Evolutionary conservation across 2,797 vertebrate genomes (phyloP).

Genomic region (Rhincodon typus): DNA sequence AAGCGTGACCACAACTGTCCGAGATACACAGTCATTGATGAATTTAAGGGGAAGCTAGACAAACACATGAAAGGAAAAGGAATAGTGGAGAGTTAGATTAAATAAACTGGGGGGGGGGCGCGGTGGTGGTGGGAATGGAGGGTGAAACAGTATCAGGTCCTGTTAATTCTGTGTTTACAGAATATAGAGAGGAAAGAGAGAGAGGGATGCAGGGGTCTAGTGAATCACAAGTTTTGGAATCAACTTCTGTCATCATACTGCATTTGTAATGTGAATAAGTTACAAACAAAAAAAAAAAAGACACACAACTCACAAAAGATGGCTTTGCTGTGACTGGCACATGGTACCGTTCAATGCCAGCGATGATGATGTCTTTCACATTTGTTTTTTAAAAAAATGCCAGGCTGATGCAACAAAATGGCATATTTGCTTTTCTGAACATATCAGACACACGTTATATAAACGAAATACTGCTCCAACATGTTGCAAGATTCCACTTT

Average conservation of each 20-base stretch:
- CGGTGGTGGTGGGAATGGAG: too few relatives aligned
- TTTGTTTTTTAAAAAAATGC: background rate
- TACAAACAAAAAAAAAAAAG: too few relatives aligned
- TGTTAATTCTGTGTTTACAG: background rate
- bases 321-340: too few relatives aligned
- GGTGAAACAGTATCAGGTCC: too few relatives aligned
- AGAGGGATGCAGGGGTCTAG: background rate
- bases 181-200: background rate
- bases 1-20: background rate
- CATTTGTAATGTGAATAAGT: background rate
- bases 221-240: background rate
- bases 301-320: background rate
- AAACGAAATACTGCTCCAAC: background rate
- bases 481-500: background rate
- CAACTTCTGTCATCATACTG: background rate
- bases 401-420: background rate
- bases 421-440: background rate
- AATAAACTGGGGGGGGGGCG: background rate
- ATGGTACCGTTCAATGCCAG: too few relatives aligned
- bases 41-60: background rate
- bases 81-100: background rate
- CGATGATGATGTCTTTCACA: too few relatives aligned
- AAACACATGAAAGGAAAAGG: background rate
- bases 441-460: background rate
- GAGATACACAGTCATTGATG: background rate